phyloP scores from a whole-genome alignment of 2,797 vertebrate genomes.

The Brotula barbata region DNA sequence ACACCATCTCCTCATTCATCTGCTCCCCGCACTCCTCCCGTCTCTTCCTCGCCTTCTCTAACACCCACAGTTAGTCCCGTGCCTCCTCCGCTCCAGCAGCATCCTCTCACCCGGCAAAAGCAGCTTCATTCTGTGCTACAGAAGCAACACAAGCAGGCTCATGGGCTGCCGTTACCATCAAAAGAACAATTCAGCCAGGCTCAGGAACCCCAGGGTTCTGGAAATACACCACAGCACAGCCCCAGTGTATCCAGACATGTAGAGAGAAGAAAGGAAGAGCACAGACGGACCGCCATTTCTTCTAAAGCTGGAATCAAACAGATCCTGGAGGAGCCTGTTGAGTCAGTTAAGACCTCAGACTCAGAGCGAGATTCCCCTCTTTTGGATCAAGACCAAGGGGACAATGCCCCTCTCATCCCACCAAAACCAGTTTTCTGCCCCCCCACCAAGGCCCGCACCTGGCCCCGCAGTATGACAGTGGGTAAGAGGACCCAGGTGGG shows the following conservation, averaged over 20 bases:
- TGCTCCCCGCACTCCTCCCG: constrained; percentile 70
- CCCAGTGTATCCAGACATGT: constrained; percentile 47
- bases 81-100: constrained; percentile 61
- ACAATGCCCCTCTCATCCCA: constrained; percentile 76
- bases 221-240: constrained; percentile 58
- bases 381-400: constrained; percentile 77
- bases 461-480: constrained; percentile 78
- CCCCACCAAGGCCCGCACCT: constrained; percentile 82
- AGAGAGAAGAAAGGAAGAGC: constrained; percentile 50
- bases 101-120: constrained; percentile 69
- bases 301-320: constrained; percentile 64
- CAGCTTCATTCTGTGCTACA: constrained; percentile 63
- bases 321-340: constrained; percentile 71
- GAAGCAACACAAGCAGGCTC: constrained; percentile 67
- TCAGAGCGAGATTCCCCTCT: constrained; percentile 80
- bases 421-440: constrained; percentile 84
- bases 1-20: constrained; percentile 73
- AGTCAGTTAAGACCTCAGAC: constrained; percentile 72
- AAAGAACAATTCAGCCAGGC: constrained; percentile 60
- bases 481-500: constrained; percentile 70
- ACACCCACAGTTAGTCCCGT: constrained; percentile 69
- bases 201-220: constrained; percentile 38
- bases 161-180: constrained; percentile 45
- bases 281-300: constrained; percentile 56
- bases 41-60: constrained; percentile 69